Evolutionary conservation across 2,797 vertebrate genomes (phyloP).

Genomic region (Molossus alvarezi): DNA sequence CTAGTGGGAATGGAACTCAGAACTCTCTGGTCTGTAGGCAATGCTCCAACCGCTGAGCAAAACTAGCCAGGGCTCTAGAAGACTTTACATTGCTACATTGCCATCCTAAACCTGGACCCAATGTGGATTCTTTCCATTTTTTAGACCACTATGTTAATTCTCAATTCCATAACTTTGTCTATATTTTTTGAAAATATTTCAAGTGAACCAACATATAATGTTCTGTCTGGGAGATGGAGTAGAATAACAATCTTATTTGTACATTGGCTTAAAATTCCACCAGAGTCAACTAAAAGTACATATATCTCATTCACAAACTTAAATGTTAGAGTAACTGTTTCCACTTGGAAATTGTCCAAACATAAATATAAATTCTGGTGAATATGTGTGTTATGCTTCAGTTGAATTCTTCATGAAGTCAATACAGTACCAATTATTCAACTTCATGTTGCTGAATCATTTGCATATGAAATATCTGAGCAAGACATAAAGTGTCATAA

Average conservation of each 20-base stretch:
- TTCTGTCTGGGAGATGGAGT: not conserved
- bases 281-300: not conserved
- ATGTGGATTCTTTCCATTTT: not conserved
- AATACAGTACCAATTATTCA: not conserved
- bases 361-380: slow-evolving; percentile 11
- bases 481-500: not conserved
- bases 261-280: not conserved
- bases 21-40: too few species aligned
- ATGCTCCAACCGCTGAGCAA: too few species aligned
- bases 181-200: not conserved
- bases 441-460: not conserved
- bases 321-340: not conserved
- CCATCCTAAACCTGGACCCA: not conserved
- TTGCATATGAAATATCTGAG: not conserved
- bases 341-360: not conserved
- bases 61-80: not conserved
- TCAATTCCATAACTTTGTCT: not conserved
- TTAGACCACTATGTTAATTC: not conserved
- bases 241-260: not conserved
- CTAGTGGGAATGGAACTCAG: too few species aligned
- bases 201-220: not conserved
- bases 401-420: not conserved
- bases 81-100: not conserved
- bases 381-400: not conserved
- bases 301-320: not conserved